These are phyloP conservation scores for Tragelaphus strepsiceros DNA, from an alignment of 2,113 vertebrate species.

Conservation along the genomic window DNA sequence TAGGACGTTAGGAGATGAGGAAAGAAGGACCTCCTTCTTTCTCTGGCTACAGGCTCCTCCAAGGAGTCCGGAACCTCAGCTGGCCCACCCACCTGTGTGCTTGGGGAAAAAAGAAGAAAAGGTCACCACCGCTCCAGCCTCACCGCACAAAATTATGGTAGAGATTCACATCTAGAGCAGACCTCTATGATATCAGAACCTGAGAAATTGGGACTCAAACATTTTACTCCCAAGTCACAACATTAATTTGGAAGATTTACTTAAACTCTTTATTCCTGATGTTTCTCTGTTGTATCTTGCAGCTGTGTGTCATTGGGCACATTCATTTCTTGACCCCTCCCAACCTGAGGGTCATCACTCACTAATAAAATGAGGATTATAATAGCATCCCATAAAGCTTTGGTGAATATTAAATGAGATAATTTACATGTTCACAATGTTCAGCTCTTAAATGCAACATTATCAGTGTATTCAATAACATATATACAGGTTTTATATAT, in stretches of 20 bases:
- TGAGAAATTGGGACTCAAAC: background rate
- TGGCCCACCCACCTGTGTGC: background rate
- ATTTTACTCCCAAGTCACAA: background rate
- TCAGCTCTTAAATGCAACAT: background rate
- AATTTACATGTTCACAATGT: background rate
- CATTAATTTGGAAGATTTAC: background rate
- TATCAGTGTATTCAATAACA: background rate
- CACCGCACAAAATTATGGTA: background rate
- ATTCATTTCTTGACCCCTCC: background rate
- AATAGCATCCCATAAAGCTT: background rate
- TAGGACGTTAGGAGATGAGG: background rate
- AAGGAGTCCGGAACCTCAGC: background rate
- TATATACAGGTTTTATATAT: background rate
- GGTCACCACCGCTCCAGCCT: no score
- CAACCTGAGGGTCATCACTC: background rate
- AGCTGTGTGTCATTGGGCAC: background rate
- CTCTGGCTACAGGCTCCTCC: background rate
- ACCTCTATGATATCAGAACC: background rate
- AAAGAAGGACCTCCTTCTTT: background rate
- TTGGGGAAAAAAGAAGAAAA: background rate
- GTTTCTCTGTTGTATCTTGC: background rate
- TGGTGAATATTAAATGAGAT: constrained; percentile 1
- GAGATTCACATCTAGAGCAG: background rate
- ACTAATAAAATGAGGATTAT: background rate
- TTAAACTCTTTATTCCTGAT: background rate